Base-by-base conservation (phyloP, 2,888 invertebrate species). In the Pachydiplax longipennis region DNA sequence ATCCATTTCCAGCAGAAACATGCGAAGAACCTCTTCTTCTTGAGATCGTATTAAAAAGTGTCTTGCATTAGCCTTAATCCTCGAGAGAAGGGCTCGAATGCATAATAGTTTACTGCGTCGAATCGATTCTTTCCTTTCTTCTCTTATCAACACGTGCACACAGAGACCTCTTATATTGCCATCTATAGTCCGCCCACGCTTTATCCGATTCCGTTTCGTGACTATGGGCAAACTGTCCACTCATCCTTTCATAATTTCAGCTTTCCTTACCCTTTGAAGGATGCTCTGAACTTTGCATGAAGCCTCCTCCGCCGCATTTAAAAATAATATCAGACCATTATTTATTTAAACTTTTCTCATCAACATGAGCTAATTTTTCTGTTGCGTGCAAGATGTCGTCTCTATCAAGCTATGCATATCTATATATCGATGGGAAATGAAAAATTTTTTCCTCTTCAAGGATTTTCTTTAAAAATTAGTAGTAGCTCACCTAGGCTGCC, bases 61-160 rank as follows among this genome's bases (percentile, higher is more conserved):
- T 53, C 82, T 48, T 53, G 82, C 48, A 83, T 53, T 83, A 83
- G 48, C 87, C 87, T 87, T 58, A 35, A 53, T 83, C 83, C 83
- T 53, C 35, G 48, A 37, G 87, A 87, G 37, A 58, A 87, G 48
- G 83, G 58, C 83, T 87, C 58, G 87, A 87, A 87, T 87, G 61
- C 87, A 61, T 87, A 87, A 87, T 87, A 53, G 61, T 87, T 87
- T 35, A 53, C 35, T 87, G 53, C 87, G 87, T 61, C 87, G 53
- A 61, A 87, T 87, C 87, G 87, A 87, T 87, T 61, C 37, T 37
- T 37, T 87, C 48, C 58, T 40, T 58, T 15, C 25, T 53, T n/a
- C 13, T 58, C 87, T 87, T 87, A 87, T 87, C 87, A 87, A 87
- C 61, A 61, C 87, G 61, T 87, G 61, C 35, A 25, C 80, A 25